Percentiles rank a stretch among this genome's conserved stretches.
These are phyloP conservation scores for Syritta pipiens DNA, from an alignment of 2,888 invertebrate species.

Conservation along the genomic window DNA sequence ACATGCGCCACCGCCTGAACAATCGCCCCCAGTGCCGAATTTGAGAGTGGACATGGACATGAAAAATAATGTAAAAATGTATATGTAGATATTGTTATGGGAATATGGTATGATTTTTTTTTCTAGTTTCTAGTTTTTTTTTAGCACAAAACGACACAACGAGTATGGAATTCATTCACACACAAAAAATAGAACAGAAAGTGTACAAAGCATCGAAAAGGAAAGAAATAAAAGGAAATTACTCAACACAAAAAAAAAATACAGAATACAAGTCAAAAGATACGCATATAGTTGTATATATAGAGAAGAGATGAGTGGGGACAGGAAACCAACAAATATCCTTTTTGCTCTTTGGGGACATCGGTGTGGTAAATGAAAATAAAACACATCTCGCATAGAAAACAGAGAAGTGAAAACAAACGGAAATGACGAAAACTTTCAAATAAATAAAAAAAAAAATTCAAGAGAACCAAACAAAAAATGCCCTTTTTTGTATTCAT, in stretches of 20 bases:
- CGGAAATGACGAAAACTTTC: conserved; percentile 35
- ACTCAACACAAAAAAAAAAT: conserved; percentile 14
- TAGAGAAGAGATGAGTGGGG: not conserved
- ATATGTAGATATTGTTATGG: conserved; percentile 69
- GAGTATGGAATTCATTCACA: conserved; percentile 64
- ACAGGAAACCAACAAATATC: conserved; percentile 27
- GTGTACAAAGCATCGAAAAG: conserved; percentile 61
- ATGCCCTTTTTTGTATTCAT: conserved; percentile 5
- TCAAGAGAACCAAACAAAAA: not conserved
- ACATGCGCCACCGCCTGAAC: conserved; percentile 69
- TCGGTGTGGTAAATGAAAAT: conserved; percentile 44
- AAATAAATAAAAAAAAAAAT: conserved; percentile 7
- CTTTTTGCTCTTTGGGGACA: conserved; percentile 49
- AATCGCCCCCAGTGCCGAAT: conserved; percentile 68
- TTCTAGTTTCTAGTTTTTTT: conserved; percentile 40
- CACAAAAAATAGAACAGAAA: conserved; percentile 60
- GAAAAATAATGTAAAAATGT: conserved; percentile 69
- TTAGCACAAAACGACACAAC: conserved; percentile 67
- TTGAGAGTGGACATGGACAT: conserved; percentile 69
- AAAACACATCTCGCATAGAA: conserved; percentile 28
- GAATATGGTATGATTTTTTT: conserved; percentile 58
- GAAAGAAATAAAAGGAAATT: conserved; percentile 36
- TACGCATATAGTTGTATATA: conserved; percentile 7
- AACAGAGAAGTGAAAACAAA: conserved; percentile 1
- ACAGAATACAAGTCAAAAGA: conserved; percentile 29